A percentile compares a stretch with the other conserved stretches of the same genome.
Conservation (phyloP, 1,140 invertebrate species). For the Drosophila pseudoananassae region DNA sequence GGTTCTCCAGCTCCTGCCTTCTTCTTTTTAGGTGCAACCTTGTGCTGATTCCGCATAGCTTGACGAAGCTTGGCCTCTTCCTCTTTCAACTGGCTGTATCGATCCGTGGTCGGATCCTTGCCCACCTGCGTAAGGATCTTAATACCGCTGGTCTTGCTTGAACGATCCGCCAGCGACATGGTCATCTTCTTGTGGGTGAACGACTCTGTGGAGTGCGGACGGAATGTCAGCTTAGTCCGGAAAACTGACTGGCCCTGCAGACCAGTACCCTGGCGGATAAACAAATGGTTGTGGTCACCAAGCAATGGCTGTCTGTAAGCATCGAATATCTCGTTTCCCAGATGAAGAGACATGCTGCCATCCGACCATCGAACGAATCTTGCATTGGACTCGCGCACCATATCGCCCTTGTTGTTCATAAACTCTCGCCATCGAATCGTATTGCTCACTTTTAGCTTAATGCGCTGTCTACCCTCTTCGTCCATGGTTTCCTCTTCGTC, state of each 20-base stretch:
- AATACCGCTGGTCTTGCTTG: conserved; percentile 98
- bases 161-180: conserved; percentile 97
- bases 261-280: conserved; percentile 98
- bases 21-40: conserved; percentile 87
- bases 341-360: conserved; percentile 98
- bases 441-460: conserved; percentile 98
- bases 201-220: conserved; percentile 98
- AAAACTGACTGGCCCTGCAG: conserved; percentile 99
- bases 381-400: conserved; percentile 96
- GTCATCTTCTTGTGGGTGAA: conserved; percentile 99
- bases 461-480: conserved; percentile 97
- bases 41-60: conserved; percentile 89
- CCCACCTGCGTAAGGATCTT: conserved; percentile 98
- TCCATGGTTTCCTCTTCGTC: conserved; percentile 99
- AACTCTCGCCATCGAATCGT: conserved; percentile 97
- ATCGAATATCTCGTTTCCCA: conserved; percentile 99
- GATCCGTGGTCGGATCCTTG: conserved; percentile 96
- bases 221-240: conserved; percentile 97
- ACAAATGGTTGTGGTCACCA: conserved; percentile 97
- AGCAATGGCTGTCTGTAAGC: conserved; percentile 95
- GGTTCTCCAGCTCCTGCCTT: conserved; percentile 86
- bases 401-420: conserved; percentile 93
- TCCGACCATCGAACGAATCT: conserved; percentile 98
- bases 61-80: conserved; percentile 96
- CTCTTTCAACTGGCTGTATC: conserved; percentile 95